phyloP scores from a whole-genome alignment of 2,797 vertebrate species.

The Eulemur coronatus region DNA sequence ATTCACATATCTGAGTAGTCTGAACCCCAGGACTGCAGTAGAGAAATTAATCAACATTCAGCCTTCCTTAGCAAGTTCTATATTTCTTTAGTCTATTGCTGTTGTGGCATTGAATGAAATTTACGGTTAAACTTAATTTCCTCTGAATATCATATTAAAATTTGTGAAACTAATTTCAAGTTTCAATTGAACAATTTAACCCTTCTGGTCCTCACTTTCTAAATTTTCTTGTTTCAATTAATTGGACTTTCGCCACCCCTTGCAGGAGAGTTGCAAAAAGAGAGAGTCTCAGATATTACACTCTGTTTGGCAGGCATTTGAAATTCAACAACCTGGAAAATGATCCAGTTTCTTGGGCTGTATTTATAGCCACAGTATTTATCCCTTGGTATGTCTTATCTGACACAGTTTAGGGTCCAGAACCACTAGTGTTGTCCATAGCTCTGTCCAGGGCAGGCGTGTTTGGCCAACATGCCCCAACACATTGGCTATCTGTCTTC shows the following conservation, averaged over 20 bases:
- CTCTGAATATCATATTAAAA: conserved; percentile 72
- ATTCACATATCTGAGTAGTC: not conserved
- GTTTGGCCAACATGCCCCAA: not conserved
- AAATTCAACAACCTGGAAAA: conserved; percentile 65
- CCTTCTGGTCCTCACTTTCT: conserved; percentile 57
- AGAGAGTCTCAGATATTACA: conserved; percentile 70
- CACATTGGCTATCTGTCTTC: not conserved
- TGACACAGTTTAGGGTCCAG: conserved; percentile 59
- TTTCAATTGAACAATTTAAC: conserved; percentile 69
- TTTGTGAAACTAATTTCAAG: conserved; percentile 61
- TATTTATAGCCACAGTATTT: conserved; percentile 69
- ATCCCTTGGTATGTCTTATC: conserved; percentile 65
- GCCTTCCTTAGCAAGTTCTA: not conserved
- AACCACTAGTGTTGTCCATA: conserved; percentile 55
- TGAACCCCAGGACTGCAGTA: not conserved
- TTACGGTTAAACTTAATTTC: conserved; percentile 72
- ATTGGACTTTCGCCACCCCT: conserved; percentile 67
- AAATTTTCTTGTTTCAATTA: conserved; percentile 76
- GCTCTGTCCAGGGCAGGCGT: not conserved
- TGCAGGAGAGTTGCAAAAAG: conserved; percentile 50
- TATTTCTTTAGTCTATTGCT: not conserved
- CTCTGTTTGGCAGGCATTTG: conserved; percentile 52
- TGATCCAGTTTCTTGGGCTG: conserved; percentile 48
- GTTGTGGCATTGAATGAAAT: conserved; percentile 55
- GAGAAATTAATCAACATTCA: not conserved